Conservation (phyloP, 30 jellyfish, hydroid and myxozoan species). For the Pseudorhiza aurosa region DNA sequence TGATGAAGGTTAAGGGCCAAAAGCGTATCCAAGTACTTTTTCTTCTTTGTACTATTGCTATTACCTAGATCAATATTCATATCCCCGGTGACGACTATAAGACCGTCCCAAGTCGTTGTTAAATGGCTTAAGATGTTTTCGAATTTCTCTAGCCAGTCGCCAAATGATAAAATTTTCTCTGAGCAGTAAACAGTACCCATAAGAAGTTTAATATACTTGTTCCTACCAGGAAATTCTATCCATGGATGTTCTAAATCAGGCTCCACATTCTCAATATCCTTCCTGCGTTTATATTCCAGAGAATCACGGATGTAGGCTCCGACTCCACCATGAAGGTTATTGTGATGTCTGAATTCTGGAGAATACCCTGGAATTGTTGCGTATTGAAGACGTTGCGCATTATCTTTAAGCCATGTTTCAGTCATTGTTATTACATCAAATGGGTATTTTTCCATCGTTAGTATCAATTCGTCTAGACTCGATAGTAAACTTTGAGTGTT, state of each 20-base stretch:
- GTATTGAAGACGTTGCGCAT: constrained; percentile 56
- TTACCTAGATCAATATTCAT: constrained; percentile 13
- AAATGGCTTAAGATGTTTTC: constrained; percentile 31
- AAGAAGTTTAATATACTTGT: constrained; percentile 36
- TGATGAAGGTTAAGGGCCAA: constrained; percentile 43
- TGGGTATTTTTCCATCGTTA: constrained; percentile 39
- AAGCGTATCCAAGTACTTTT: constrained; percentile 35
- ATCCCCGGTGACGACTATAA: constrained; percentile 42
- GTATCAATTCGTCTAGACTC: constrained; percentile 38
- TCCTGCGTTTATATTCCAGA: constrained; percentile 35
- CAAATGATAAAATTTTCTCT: constrained; percentile 22
- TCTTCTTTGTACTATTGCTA: constrained; percentile 13
- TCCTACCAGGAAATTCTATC: constrained; percentile 56
- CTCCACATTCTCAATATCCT: constrained; percentile 36
- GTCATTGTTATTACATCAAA: constrained; percentile 49
- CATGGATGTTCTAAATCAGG: constrained; percentile 56
- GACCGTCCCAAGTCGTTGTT: constrained; percentile 42
- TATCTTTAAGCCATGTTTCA: constrained; percentile 74
- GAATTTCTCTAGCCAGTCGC: constrained; percentile 50
- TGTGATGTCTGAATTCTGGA: constrained; percentile 49
- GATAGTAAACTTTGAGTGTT: constrained; percentile 63
- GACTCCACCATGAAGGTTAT: constrained; percentile 57
- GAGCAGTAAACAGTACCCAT: constrained; percentile 58
- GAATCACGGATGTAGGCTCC: constrained; percentile 51
- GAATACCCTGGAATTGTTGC: constrained; percentile 63